These are phyloP conservation scores for Meghimatium bilineatum DNA, from an alignment of 2,888 invertebrate genomes.

Conservation along the genomic window DNA sequence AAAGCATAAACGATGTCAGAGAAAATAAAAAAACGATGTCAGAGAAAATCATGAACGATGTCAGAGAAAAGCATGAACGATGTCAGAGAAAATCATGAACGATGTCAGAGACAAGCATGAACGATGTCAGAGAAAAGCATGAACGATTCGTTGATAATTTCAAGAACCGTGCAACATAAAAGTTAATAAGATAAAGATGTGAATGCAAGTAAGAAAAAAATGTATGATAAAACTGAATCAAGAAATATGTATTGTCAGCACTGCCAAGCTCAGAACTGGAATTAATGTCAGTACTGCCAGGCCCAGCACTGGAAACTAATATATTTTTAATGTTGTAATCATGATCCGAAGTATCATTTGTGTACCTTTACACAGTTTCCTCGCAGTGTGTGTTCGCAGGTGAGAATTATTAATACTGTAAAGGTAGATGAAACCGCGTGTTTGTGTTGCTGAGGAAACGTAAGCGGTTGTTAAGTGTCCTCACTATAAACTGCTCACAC, in stretches of 20 bases:
- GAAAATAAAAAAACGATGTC: too few species aligned
- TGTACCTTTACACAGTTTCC: not conserved
- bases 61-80: too few species aligned
- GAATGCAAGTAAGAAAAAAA: not conserved
- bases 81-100: too few species aligned
- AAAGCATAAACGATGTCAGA: too few species aligned
- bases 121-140: not conserved
- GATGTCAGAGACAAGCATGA: not conserved
- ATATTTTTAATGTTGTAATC: not conserved
- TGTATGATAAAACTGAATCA: not conserved
- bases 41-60: too few species aligned
- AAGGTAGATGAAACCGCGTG: slow-evolving; percentile 16
- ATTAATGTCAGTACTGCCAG: not conserved
- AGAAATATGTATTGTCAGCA: not conserved
- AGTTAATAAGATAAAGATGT: not conserved
- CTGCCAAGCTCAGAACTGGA: too few species aligned
- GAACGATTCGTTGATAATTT: slow-evolving; percentile 5
- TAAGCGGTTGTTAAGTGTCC: not conserved
- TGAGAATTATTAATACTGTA: slow-evolving; percentile 10
- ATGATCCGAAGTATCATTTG: not conserved
- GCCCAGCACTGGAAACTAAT: not conserved
- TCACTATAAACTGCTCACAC: not conserved
- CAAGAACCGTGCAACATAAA: slow-evolving; percentile 1
- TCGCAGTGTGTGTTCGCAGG: not conserved
- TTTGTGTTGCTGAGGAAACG: not conserved